phyloP scores from a whole-genome alignment of 1,140 invertebrate genomes.

The Drosophila varians region DNA sequence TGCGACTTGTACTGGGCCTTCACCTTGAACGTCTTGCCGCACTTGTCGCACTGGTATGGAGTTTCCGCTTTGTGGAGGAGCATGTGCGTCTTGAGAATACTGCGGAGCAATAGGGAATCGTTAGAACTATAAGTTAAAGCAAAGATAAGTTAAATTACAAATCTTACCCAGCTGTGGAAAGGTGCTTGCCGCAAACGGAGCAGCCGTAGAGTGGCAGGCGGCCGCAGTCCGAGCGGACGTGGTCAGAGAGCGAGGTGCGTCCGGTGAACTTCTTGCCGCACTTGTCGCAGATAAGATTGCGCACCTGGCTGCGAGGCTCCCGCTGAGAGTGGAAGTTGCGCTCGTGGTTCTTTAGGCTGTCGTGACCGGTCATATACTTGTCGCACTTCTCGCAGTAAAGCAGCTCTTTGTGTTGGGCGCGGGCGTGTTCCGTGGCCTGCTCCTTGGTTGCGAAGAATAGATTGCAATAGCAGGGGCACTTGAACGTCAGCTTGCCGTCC shows the following conservation, averaged over 20 bases:
- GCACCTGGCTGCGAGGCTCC: constrained; percentile 60
- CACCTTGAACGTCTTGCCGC: constrained; percentile 83
- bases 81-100: constrained; percentile 82
- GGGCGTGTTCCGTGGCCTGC: constrained; percentile 75
- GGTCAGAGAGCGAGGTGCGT: constrained; percentile 76
- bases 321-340: constrained; percentile 72
- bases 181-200: constrained; percentile 79
- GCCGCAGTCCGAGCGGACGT: constrained; percentile 83
- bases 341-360: constrained; percentile 80
- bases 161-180: constrained; percentile 74
- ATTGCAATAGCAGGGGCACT: constrained; percentile 83
- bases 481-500: constrained; percentile 71
- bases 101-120: not conserved
- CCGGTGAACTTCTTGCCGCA: constrained; percentile 83
- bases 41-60: constrained; percentile 82
- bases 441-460: constrained; percentile 80
- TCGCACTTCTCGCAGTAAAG: constrained; percentile 83
- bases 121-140: not conserved
- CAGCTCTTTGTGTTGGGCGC: constrained; percentile 74
- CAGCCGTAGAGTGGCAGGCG: constrained; percentile 77
- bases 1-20: constrained; percentile 89
- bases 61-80: constrained; percentile 80
- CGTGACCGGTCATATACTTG: constrained; percentile 82
- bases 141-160: too few species aligned
- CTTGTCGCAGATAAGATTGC: constrained; percentile 83